Evolutionary conservation across 1,140 invertebrate species (phyloP).

Genomic region (Bombus ignitus): DNA sequence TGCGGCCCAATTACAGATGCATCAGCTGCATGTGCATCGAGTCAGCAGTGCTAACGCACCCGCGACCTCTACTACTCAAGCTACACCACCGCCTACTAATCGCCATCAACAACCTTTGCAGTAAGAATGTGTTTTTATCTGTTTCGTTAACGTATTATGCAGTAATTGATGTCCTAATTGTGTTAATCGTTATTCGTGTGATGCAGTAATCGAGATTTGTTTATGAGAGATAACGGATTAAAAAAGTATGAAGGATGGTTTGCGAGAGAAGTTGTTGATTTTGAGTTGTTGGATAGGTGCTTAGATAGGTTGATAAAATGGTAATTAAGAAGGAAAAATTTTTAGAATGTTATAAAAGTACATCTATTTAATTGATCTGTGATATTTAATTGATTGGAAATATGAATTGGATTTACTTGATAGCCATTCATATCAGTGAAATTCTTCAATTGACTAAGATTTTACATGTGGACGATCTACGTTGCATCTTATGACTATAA

Average conservation of each 20-base stretch:
- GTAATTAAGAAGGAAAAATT: not conserved
- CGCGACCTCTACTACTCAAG: constrained; percentile 56
- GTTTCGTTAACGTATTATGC: not conserved
- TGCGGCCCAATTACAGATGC: constrained; percentile 88
- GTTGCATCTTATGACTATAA: no score
- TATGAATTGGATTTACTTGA: no score
- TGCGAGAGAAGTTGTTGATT: no score
- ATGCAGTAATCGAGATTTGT: not conserved
- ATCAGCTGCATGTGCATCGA: constrained; percentile 85
- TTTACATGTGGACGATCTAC: no score
- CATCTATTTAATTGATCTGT: no score
- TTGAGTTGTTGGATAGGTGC: not conserved
- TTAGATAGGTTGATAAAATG: not conserved
- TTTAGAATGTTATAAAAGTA: not conserved
- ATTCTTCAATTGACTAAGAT: no score
- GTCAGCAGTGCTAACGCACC: constrained; percentile 68
- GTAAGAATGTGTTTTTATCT: constrained; percentile 58
- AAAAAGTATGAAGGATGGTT: not conserved
- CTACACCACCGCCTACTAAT: constrained; percentile 46
- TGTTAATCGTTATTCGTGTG: no score
- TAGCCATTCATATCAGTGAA: no score
- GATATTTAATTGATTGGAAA: no score
- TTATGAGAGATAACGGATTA: not conserved
- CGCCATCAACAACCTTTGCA: constrained; percentile 73
- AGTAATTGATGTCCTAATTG: not conserved